Evolutionary conservation across 2,888 invertebrate species (phyloP).

Genomic region (Lasiommata megera): DNA sequence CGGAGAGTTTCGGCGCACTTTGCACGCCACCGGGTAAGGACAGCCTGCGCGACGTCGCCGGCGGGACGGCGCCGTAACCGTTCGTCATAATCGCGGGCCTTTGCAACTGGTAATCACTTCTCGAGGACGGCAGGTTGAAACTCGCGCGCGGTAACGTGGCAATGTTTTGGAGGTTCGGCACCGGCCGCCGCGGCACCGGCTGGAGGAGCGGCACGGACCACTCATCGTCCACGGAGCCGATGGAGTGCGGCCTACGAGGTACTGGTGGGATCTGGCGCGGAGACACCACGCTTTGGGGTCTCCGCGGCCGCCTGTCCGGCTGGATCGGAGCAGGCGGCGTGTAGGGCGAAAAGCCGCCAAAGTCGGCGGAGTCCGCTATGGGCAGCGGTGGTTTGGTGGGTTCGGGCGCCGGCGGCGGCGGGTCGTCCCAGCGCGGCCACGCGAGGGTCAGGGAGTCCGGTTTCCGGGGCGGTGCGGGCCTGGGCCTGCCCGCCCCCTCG

Average conservation of each 20-base stretch:
- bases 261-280: conserved; percentile 60
- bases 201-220: conserved; percentile 74
- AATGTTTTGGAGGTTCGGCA: conserved; percentile 64
- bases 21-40: conserved; percentile 79
- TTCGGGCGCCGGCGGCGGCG: conserved; percentile 76
- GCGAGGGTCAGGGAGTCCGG: conserved; percentile 66
- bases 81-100: conserved; percentile 78
- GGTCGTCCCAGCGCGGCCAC: conserved; percentile 72
- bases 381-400: conserved; percentile 42
- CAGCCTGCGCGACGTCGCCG: conserved; percentile 74
- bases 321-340: conserved; percentile 74
- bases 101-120: conserved; percentile 83
- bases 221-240: conserved; percentile 75
- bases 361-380: conserved; percentile 51
- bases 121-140: conserved; percentile 80
- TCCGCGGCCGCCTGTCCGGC: conserved; percentile 54
- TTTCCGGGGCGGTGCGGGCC: conserved; percentile 78
- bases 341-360: conserved; percentile 79
- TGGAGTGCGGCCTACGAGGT: conserved; percentile 82
- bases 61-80: conserved; percentile 74
- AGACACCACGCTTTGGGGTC: conserved; percentile 80
- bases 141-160: conserved; percentile 71
- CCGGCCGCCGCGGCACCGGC: conserved; percentile 78
- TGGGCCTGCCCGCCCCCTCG: conserved; percentile 74
- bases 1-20: conserved; percentile 80